phyloP scores from a whole-genome alignment of 2,888 invertebrate genomes.

The Emmelina monodactyla region DNA sequence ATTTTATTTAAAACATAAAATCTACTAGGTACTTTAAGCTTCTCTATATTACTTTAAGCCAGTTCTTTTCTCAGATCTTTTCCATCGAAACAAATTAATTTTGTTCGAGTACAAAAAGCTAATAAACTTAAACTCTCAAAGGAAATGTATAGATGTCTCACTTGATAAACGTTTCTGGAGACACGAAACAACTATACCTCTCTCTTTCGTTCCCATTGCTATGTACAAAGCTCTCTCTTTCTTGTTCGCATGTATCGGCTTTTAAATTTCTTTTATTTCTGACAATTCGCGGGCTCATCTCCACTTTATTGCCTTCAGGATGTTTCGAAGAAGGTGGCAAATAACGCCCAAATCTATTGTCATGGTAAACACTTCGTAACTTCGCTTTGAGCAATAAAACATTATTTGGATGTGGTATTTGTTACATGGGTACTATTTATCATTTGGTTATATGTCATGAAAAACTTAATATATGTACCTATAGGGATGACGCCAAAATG shows the following conservation, averaged over 20 bases:
- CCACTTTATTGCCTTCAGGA: background rate
- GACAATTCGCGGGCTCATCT: background rate
- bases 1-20: too few species aligned
- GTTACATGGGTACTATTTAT: background rate
- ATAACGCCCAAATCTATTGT: conserved; percentile 15
- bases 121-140: too few species aligned
- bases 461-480: too few species aligned
- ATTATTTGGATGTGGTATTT: background rate
- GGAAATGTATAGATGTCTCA: too few species aligned
- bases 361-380: conserved; percentile 14
- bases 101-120: too few species aligned
- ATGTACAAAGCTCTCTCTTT: background rate
- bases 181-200: background rate
- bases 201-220: background rate
- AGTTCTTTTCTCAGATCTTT: too few species aligned
- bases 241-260: background rate
- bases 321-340: conserved; percentile 7
- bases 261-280: background rate
- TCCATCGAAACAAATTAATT: too few species aligned
- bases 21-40: too few species aligned
- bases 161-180: too few species aligned
- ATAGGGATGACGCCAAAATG: too few species aligned
- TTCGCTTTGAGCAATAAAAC: conserved; percentile 4
- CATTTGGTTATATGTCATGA: too few species aligned
- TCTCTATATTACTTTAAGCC: too few species aligned